phyloP scores from a whole-genome alignment of 2,888 invertebrate species.

The Scotopteryx bipunctaria region DNA sequence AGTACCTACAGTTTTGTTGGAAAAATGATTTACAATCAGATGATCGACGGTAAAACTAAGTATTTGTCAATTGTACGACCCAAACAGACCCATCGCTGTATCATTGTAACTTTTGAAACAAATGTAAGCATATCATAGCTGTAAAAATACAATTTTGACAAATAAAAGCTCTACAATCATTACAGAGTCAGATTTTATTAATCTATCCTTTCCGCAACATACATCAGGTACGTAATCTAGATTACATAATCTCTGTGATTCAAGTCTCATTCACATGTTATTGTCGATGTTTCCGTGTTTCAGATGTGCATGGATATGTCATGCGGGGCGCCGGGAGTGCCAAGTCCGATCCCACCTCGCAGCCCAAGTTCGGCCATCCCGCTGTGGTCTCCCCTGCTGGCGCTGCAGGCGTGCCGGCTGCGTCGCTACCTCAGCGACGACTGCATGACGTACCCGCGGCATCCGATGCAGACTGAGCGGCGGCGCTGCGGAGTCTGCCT shows the following conservation, averaged over 20 bases:
- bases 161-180: conserved; percentile 89
- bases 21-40: conserved; percentile 68
- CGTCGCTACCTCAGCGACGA: conserved; percentile 78
- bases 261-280: background rate
- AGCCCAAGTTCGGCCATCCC: conserved; percentile 61
- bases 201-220: conserved; percentile 9
- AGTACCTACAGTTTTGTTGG: conserved; percentile 74
- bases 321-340: conserved; percentile 58
- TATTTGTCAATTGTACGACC: conserved; percentile 79
- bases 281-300: conserved; percentile 36
- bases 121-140: conserved; percentile 96
- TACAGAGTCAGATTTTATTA: conserved; percentile 68
- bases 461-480: conserved; percentile 66
- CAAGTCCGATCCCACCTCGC: conserved; percentile 63
- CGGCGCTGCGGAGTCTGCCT: conserved; percentile 92
- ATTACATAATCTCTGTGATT: background rate
- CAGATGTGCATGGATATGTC: conserved; percentile 79
- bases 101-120: conserved; percentile 86
- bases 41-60: conserved; percentile 68
- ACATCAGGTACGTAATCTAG: conserved; percentile 27
- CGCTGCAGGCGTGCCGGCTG: conserved; percentile 75
- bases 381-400: conserved; percentile 75
- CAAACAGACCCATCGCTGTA: conserved; percentile 79
- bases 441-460: conserved; percentile 75
- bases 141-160: conserved; percentile 93